Conservation (phyloP, 2,113 vertebrate genomes). For the Atherinomorus stipes region DNA sequence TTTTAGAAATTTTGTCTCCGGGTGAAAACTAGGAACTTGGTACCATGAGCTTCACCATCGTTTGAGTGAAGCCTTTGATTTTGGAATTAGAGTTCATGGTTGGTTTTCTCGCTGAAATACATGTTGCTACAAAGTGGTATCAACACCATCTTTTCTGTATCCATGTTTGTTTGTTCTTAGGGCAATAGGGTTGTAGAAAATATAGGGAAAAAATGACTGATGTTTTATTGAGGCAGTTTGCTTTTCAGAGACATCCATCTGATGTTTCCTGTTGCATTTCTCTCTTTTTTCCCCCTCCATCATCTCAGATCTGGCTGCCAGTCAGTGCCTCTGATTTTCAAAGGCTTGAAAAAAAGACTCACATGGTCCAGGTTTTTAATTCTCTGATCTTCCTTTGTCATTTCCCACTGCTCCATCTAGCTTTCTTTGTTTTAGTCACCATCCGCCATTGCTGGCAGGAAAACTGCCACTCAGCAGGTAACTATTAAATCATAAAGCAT, state of each 20-base stretch:
- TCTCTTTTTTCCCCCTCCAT: slow-evolving; percentile 53
- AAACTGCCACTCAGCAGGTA: slow-evolving; percentile 40
- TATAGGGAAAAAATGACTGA: slow-evolving; percentile 43
- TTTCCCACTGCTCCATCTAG: slow-evolving; percentile 40
- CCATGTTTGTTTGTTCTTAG: slow-evolving; percentile 12
- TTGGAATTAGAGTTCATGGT: neutral
- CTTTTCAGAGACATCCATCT: slow-evolving; percentile 62
- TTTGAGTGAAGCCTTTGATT: neutral
- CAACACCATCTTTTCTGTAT: slow-evolving; percentile 7
- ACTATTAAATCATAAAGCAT: neutral
- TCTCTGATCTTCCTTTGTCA: slow-evolving; percentile 63
- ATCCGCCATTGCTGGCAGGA: slow-evolving; percentile 26
- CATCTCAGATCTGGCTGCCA: slow-evolving; percentile 76
- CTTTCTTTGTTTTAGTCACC: slow-evolving; percentile 21
- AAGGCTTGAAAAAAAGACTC: slow-evolving; percentile 72
- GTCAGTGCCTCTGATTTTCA: slow-evolving; percentile 68
- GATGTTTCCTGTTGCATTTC: slow-evolving; percentile 68
- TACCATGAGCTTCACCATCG: neutral
- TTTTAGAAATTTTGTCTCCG: neutral
- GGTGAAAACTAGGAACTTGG: neutral
- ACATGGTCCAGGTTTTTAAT: slow-evolving; percentile 61
- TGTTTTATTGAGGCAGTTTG: slow-evolving; percentile 76
- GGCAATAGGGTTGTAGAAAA: slow-evolving; percentile 2
- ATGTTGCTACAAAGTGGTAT: slow-evolving; percentile 24
- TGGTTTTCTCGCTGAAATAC: neutral